Evolutionary conservation across 2,888 invertebrate genomes (phyloP).

Genomic region (Heteromyza rotundicornis): DNA sequence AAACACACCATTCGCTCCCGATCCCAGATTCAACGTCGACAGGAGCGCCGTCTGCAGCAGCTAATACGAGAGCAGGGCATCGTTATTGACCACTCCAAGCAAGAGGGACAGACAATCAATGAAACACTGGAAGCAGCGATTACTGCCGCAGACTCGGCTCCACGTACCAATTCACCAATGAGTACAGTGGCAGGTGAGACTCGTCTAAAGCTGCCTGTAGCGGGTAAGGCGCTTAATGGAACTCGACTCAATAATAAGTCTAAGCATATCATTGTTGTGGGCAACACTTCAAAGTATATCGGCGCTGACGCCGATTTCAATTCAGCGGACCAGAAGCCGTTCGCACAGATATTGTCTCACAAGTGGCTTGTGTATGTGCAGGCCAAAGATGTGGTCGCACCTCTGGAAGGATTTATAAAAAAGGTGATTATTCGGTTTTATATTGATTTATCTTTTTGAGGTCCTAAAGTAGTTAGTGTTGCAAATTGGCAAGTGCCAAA

Average conservation of each 20-base stretch:
- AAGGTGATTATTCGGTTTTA: no score
- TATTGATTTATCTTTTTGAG: no score
- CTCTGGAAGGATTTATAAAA: no score
- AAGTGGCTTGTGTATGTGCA: conserved; percentile 91
- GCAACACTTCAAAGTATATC: conserved; percentile 84
- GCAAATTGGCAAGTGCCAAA: no score
- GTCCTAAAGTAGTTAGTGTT: no score
- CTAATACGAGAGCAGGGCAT: conserved; percentile 51
- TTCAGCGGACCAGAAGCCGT: conserved; percentile 61
- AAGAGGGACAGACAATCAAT: conserved; percentile 1
- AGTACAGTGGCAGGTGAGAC: no score
- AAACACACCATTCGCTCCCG: conserved; percentile 52
- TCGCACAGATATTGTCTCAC: conserved; percentile 76
- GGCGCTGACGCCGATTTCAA: conserved; percentile 65
- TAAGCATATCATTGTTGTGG: conserved; percentile 66
- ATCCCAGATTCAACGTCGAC: conserved; percentile 47
- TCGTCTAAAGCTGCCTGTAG: neutral
- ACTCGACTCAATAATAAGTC: conserved; percentile 66
- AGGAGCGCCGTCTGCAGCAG: conserved; percentile 49
- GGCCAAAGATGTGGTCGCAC: conserved; percentile 68
- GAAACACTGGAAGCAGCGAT: neutral
- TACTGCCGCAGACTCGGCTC: neutral
- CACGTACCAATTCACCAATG: neutral
- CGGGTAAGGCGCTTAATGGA: conserved; percentile 56
- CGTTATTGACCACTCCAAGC: conserved; percentile 51